Conservation (phyloP, 1,140 invertebrate species). For the Saccostrea glomerata region DNA sequence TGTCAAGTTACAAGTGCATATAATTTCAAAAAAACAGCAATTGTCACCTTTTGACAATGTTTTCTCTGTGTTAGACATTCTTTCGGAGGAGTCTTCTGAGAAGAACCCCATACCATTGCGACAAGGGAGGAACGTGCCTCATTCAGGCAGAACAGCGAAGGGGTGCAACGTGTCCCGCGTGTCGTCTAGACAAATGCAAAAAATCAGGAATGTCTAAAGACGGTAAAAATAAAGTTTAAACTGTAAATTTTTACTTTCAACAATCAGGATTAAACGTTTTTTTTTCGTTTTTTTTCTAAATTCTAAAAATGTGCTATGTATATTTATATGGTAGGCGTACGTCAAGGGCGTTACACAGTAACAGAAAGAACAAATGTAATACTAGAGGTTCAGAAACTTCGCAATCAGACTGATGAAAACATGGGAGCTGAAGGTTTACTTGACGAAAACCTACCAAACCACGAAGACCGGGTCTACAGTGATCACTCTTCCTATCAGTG, state of each 20-base stretch:
- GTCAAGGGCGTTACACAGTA: conserved; percentile 60
- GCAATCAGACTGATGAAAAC: not conserved
- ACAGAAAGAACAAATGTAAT: conserved; percentile 62
- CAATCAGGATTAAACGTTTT: too few species aligned
- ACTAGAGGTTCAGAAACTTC: conserved; percentile 54
- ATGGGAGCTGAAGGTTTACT: not conserved
- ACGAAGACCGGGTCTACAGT: not conserved
- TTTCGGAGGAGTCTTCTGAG: not conserved
- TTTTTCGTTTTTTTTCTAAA: too few species aligned
- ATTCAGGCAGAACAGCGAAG: not conserved
- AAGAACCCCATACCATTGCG: not conserved
- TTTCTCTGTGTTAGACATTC: conserved; percentile 16
- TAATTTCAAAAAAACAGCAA: too few species aligned
- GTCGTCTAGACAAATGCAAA: not conserved
- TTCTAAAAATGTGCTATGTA: not conserved
- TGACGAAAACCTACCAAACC: not conserved
- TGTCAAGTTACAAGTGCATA: too few species aligned
- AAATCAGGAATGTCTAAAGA: conserved; percentile 5
- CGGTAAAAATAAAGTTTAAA: not conserved
- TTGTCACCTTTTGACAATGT: not conserved
- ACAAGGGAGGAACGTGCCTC: not conserved
- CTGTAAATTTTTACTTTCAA: too few species aligned
- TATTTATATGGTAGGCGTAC: conserved; percentile 26
- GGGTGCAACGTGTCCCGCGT: not conserved
- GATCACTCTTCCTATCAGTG: not conserved